Evolutionary conservation across 2,797 vertebrate species (phyloP), one percentile per base, ranked within the genome.

Genomic region (Neostethus bicornis): DNA sequence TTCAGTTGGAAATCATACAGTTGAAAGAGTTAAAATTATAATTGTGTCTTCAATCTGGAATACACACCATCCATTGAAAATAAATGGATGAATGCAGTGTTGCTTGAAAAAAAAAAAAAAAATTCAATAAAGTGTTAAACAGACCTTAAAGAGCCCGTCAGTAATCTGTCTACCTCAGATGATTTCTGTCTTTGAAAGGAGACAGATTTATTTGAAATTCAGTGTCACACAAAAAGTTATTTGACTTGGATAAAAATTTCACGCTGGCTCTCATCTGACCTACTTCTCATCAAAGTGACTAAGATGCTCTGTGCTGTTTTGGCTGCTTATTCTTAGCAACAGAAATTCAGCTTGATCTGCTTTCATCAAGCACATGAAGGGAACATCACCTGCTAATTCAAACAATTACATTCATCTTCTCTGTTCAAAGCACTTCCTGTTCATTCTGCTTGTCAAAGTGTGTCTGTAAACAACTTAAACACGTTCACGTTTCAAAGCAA

Each of bases 271-370:
- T 60, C 2, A 14, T 39, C 26, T 80, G 83, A 85, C 80, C 73
- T 80, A 80, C 31, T 80, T 85, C 53, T 66, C n/a, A 39, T 65
- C 46, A 29, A 61, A 75, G 65, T 71, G 55, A 62, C 60, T 45
- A 19, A 38, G 57, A 61, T 66, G 43, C 57, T 58, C 41, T 55
- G 38, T 53, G 60, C 61, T 51, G 68, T 61, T 59, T 38, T 49
- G 53, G 51, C 63, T 38, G 47, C 47, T 31, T 65, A 78, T 77
- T 85, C 55, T 77, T 76, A 75, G 77, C 50, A 58, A 61, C 54
- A 65, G 56, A 51, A 37, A 49, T n/a, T n/a, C 60, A 54, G 51
- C 61, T 75, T 69, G 62, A 76, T 79, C 71, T 79, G 31, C 28
- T 77, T 76, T 81, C 47, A 35, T 14, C 45, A 29, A 29, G 34